Percentiles rank a stretch among this genome's conserved stretches.
Conservation (phyloP, 2,888 invertebrate genomes). For the Allophyes oxyacanthae region DNA sequence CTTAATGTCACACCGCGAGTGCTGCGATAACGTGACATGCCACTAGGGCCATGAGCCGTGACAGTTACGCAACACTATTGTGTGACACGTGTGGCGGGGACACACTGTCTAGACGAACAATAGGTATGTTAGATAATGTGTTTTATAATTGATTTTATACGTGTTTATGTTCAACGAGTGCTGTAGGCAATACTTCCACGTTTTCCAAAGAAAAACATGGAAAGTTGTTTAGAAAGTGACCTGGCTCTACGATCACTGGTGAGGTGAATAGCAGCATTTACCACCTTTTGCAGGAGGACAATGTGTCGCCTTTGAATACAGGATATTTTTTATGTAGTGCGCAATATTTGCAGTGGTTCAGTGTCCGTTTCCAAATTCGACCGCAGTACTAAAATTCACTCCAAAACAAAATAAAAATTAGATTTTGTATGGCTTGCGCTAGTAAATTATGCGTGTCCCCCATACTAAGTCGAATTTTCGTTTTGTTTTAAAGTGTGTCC, state of each 20-base stretch:
- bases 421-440: too few relatives aligned
- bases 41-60: slow-evolving; percentile 18
- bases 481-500: too few relatives aligned
- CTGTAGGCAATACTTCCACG: slow-evolving; percentile 14
- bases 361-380: too few relatives aligned
- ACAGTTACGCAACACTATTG: slow-evolving; percentile 49
- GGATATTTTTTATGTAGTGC: too few relatives aligned
- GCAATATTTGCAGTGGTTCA: too few relatives aligned
- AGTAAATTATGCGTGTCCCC: too few relatives aligned
- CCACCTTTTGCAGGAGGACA: too few relatives aligned
- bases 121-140: slow-evolving; percentile 55
- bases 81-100: slow-evolving; percentile 52
- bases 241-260: neutral
- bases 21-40: slow-evolving; percentile 28
- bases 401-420: too few relatives aligned
- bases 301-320: too few relatives aligned
- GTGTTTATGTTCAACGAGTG: slow-evolving; percentile 30
- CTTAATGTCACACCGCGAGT: slow-evolving; percentile 24
- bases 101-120: slow-evolving; percentile 59
- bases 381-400: too few relatives aligned
- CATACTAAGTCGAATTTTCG: too few relatives aligned
- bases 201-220: slow-evolving; percentile 21
- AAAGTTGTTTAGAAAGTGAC: slow-evolving; percentile 3
- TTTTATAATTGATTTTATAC: slow-evolving; percentile 50
- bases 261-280: too few relatives aligned